A percentile compares a stretch with the other conserved stretches of the same genome.
These are phyloP conservation scores for Allacma fusca DNA, from an alignment of 2,888 invertebrate genomes.

Conservation along the genomic window DNA sequence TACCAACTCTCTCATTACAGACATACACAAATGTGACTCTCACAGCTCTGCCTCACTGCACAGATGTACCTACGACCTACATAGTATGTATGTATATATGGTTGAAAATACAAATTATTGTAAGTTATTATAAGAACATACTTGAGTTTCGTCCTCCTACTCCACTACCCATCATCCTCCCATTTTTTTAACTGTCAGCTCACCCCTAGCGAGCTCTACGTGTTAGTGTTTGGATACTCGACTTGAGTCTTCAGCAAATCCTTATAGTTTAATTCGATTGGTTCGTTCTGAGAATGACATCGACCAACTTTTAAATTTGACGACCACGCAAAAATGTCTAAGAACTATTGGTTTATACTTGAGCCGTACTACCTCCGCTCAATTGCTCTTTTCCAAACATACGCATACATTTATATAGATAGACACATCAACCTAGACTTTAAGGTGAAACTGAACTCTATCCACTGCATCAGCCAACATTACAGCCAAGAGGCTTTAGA, in stretches of 20 bases:
- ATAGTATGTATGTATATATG: too few relatives aligned
- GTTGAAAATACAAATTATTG: too few relatives aligned
- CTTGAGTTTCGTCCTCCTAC: too few relatives aligned
- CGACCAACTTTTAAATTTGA: slow-evolving; percentile 26
- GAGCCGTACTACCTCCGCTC: slow-evolving; percentile 6
- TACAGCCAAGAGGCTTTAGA: not conserved
- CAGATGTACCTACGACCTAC: too few relatives aligned
- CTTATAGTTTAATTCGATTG: slow-evolving; percentile 11
- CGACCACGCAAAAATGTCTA: slow-evolving; percentile 30
- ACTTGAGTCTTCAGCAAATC: not conserved
- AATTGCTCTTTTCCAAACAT: slow-evolving; percentile 14
- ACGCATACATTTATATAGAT: not conserved
- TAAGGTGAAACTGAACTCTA: not conserved
- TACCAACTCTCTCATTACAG: too few relatives aligned
- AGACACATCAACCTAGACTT: not conserved
- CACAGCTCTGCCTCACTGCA: too few relatives aligned
- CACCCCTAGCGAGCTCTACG: too few relatives aligned
- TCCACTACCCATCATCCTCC: too few relatives aligned
- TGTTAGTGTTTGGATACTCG: too few relatives aligned
- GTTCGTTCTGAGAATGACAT: slow-evolving; percentile 24
- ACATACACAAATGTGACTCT: too few relatives aligned
- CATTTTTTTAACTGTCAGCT: too few relatives aligned
- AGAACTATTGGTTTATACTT: slow-evolving; percentile 24
- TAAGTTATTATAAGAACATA: too few relatives aligned
- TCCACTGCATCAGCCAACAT: not conserved